Evolutionary conservation across 1,140 invertebrate species (phyloP), one percentile per base, ranked within the genome.

Genomic region (Steinernema feltiae): DNA sequence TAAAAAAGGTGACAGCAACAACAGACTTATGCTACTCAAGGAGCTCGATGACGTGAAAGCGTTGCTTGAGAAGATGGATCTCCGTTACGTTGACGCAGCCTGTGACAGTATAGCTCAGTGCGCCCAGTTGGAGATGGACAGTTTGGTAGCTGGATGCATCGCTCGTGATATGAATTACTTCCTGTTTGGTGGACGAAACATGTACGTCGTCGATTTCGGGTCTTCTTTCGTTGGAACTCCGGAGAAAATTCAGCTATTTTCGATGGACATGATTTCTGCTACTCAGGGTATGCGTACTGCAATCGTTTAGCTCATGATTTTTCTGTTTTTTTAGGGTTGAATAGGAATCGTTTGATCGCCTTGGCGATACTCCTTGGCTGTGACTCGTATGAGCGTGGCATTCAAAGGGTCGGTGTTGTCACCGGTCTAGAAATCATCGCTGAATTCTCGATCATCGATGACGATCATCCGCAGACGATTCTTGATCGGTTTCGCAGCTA

Each of bases 131-230:
- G 77, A 78, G 30, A 69, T 46, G 21, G 12, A 24, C 18, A 71
- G 35, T 18, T 31, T 77, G 17, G 27, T 70, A 21, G 35, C 30
- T 27, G 76, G 76, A 1, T 79, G 76, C 41, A 70, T 79, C 17
- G 71, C 78, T 1, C 41, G 48, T 1, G 78, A 79, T 72, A 41
- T 78, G 35, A 76, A 79, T 31, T 79, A 79, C 29, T 78, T 79
- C 70, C 24, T 79, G 32, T 79, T 75, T 32, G 78, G 78, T 7
- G 78, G 78, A 41, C 31, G 48, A 31, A 41, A 79, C 27, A 7
- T 79, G 46, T 79, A 79, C 32, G 27, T 0, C 24, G 24, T 73
- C n/a, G 32, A 73, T 71, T 77, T 72, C 30, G 72, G 53, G 24
- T n/a, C 7, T 21, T 15, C 12, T 3, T 21, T 63, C 7, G 53